Evolutionary conservation across 2,888 invertebrate species (phyloP), one percentile per base, ranked within the genome.

Genomic region (Trachelus tabidus): DNA sequence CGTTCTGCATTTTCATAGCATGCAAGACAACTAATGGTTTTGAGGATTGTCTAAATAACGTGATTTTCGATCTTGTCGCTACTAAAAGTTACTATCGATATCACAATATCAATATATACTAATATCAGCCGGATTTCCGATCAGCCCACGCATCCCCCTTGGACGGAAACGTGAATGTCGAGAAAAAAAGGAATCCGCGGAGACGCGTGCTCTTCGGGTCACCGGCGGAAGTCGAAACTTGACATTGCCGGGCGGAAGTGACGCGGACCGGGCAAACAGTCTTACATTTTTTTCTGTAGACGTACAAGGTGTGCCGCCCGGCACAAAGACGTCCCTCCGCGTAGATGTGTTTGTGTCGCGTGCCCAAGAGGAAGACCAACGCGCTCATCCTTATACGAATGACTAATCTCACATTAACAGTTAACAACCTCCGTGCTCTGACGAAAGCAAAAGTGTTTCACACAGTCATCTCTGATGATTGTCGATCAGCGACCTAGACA

Each of bases 171-270:
- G 75, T 30, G 75, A 80, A 77, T 40, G 30, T 30, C 68, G 40
- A 80, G 78, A 73, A 37, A 68, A 56, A 69, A 34, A 68, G 71
- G 73, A 75, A 79, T 75, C 80, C 82, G 84, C 82, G 80, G 81
- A 79, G 80, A 83, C 79, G 80, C 31, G 69, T 30, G 73, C 71
- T 76, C 76, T 73, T n/a, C 31, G 11, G n/a, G 35, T 31, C 73
- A 31, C 83, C 83, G 83, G 86, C 91, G 91, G 91, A 91, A 91
- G 88, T 91, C 85, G 88, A 88, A 88, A 88, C 90, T 91, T 91
- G 91, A 91, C 91, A 91, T 91, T 90, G 88, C 85, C 83, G 85
- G 87, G 84, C 91, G 91, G 91, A 91, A 91, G 88, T 90, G 91
- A 90, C 90, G 90, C 87, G 87, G 79, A 79, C 81, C 83, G 86